Evolutionary conservation across 2,797 vertebrate genomes (phyloP), one percentile per base, ranked within the genome.

Genomic region (Gymnothorax reevesii): DNA sequence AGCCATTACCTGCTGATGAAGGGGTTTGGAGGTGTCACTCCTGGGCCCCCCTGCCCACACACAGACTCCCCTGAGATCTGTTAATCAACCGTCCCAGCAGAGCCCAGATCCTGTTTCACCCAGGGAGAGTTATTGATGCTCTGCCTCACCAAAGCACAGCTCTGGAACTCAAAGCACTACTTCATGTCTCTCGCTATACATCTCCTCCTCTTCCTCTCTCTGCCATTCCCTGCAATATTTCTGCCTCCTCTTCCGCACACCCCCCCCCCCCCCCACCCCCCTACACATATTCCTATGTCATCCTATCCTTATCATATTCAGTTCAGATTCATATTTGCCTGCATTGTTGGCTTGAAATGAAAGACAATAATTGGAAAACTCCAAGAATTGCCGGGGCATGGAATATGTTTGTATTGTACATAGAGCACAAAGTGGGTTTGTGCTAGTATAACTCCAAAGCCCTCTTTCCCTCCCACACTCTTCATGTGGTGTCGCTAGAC

Each of bases 131-230:
- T 80, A 42, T 33, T 82, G 73, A 86, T 85, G 57, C 73, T 85
- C 71, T 79, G 49, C 54, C 60, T 89, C 88, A 87, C 86, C 87
- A 86, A 57, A 75, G 80, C 84, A 62, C 59, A 89, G 89, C 55
- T 86, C 52, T 59, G 64, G 27, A 80, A 85, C 80, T 86, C 4
- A 77, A 83, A 66, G 75, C 83, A 79, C 54, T 69, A 64, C 79
- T 77, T 89, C 55, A 83, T 59, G 57, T 60, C 82, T 83, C 27
- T 62, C 60, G 64, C 17, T 49, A 17, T 66, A 13, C 12, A 27
- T n/a, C 13, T 77, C 73, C 13, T 3, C 59, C 55, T 83, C 25
- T 25, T 10, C 7, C 22, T 22, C 8, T 83, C 55, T 83, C 54
- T 82, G n/a, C 49, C 22, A 10, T 57, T 10, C 10, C 33, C 57